Conservation (phyloP, 2,888 invertebrate genomes). For the Dermolepida albohirtum region DNA sequence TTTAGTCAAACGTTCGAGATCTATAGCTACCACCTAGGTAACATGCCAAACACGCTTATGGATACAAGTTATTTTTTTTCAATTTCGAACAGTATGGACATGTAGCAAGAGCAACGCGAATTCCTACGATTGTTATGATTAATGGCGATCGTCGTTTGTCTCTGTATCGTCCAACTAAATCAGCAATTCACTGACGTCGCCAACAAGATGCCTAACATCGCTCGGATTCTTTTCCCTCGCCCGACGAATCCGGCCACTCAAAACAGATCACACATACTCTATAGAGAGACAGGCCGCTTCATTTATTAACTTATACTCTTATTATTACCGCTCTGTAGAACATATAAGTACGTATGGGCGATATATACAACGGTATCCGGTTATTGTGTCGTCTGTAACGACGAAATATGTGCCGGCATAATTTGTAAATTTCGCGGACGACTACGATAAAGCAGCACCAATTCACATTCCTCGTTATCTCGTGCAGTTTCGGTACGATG, state of each 20-base stretch:
- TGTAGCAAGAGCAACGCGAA: neutral
- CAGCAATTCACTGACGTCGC: constrained; percentile 18
- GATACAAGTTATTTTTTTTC: neutral
- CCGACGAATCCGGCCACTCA: constrained; percentile 6
- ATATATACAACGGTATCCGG: neutral
- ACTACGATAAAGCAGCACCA: neutral
- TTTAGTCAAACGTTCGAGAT: too few relatives aligned
- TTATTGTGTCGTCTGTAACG: constrained; percentile 5
- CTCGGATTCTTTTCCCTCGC: constrained; percentile 21
- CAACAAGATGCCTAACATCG: constrained; percentile 12
- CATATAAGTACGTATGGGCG: neutral
- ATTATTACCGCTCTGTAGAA: constrained; percentile 8
- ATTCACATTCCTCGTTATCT: constrained; percentile 30
- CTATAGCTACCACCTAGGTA: too few relatives aligned
- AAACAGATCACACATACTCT: too few relatives aligned
- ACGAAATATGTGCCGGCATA: neutral
- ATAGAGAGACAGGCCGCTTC: too few relatives aligned
- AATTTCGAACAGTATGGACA: neutral
- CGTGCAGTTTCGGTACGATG: constrained; percentile 40
- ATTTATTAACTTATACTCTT: neutral
- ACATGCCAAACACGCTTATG: neutral
- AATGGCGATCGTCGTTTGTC: constrained; percentile 10
- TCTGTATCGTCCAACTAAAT: constrained; percentile 4
- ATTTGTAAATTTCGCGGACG: neutral
- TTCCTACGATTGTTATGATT: constrained; percentile 22